phyloP scores from a whole-genome alignment of 2,113 vertebrate species.

The Condylura cristata region DNA sequence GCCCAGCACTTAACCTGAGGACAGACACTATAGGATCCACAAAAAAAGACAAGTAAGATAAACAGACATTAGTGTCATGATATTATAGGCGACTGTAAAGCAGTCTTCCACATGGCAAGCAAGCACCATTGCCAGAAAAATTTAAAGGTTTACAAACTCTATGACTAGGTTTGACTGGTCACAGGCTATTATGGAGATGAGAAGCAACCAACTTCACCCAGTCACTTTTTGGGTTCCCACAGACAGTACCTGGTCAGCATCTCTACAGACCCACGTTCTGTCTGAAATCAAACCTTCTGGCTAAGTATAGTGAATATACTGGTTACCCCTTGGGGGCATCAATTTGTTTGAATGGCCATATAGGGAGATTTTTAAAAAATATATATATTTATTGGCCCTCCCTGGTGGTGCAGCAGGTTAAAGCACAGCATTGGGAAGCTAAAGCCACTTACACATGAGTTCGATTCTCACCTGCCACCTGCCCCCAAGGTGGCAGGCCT shows the following conservation, averaged over 20 bases:
- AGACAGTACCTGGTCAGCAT: not conserved
- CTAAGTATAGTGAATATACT: not conserved
- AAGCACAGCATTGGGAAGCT: too few relatives aligned
- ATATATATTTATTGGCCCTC: not conserved
- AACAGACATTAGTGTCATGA: not conserved
- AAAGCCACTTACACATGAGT: too few relatives aligned
- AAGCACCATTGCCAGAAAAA: not conserved
- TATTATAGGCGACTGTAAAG: not conserved
- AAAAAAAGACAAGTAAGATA: not conserved
- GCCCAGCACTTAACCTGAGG: not conserved
- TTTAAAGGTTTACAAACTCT: not conserved
- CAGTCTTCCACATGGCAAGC: not conserved
- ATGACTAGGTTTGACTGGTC: not conserved
- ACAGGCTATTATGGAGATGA: not conserved
- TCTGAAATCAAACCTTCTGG: not conserved
- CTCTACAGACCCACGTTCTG: not conserved
- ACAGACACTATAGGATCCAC: not conserved
- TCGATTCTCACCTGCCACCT: too few relatives aligned
- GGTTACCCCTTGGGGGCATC: not conserved
- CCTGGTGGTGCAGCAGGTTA: too few relatives aligned
- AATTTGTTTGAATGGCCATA: not conserved
- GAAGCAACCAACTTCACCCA: not conserved
- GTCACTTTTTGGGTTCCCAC: not conserved
- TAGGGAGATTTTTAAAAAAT: not conserved
- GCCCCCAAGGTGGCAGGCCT: too few relatives aligned